Evolutionary conservation across 2,888 invertebrate species (phyloP).

Genomic region (Xestia ashworthii): DNA sequence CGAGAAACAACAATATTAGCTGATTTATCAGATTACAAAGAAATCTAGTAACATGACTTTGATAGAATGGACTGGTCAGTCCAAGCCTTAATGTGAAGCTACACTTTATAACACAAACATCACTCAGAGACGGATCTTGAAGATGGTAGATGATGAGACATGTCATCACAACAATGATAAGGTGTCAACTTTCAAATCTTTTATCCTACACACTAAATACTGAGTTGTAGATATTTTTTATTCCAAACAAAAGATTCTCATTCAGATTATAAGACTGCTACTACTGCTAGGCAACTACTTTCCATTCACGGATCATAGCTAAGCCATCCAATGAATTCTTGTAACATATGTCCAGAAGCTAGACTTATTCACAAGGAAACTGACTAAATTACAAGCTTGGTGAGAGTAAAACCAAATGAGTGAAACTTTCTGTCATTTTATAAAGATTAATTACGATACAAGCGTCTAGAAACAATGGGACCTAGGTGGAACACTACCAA

Average conservation of each 20-base stretch:
- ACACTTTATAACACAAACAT: neutral
- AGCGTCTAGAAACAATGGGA: slow-evolving; percentile 26
- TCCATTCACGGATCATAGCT: neutral
- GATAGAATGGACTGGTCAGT: neutral
- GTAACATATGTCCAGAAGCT: slow-evolving; percentile 45
- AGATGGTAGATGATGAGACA: neutral
- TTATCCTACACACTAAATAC: neutral
- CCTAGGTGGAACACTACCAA: slow-evolving; percentile 65
- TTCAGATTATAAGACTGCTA: neutral
- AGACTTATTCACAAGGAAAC: neutral
- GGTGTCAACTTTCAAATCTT: slow-evolving; percentile 33
- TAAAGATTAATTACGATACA: neutral
- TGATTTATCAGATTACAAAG: neutral
- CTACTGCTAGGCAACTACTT: neutral
- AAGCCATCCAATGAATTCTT: neutral
- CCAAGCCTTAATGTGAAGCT: neutral
- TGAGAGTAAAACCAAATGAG: slow-evolving; percentile 7
- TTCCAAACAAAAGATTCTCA: neutral
- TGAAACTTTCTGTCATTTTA: slow-evolving; percentile 24
- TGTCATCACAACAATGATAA: slow-evolving; percentile 43
- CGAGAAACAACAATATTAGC: slow-evolving; percentile 4
- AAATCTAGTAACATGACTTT: neutral
- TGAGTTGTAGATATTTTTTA: neutral
- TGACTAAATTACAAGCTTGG: slow-evolving; percentile 7
- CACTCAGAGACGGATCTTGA: neutral